A percentile compares a stretch with the other conserved stretches of the same genome.
phyloP scores from a whole-genome alignment of 1,140 invertebrate species.

The Euglossa dilemma region DNA sequence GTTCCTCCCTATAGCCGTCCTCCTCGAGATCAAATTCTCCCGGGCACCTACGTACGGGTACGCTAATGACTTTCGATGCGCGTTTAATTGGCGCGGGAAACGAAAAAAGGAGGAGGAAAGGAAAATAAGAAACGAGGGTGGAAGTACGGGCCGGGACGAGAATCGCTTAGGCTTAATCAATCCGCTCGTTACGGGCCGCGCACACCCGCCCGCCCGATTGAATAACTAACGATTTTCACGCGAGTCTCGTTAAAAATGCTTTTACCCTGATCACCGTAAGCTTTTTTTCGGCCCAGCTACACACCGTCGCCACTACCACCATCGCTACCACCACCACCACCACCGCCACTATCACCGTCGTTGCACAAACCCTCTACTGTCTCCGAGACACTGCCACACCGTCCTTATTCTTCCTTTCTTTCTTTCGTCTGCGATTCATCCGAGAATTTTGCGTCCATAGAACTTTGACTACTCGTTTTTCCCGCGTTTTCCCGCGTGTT shows the following conservation, averaged over 20 bases:
- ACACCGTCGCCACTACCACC: not conserved
- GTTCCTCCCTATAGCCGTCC: conserved; percentile 14
- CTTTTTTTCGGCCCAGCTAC: conserved; percentile 44
- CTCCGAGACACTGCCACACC: not conserved
- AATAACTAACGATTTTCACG: conserved; percentile 68
- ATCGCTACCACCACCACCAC: no score
- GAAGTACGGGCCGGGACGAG: conserved; percentile 29
- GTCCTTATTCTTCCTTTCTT: not conserved
- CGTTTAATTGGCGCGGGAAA: conserved; percentile 70
- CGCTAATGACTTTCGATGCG: conserved; percentile 67
- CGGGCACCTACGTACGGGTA: conserved; percentile 35
- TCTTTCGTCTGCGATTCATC: no score
- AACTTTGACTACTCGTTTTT: no score
- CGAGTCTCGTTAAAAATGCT: conserved; percentile 73
- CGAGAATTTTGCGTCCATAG: not conserved
- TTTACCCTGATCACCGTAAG: conserved; percentile 54
- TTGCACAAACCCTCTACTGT: no score
- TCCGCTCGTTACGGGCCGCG: conserved; percentile 67
- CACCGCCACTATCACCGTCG: not conserved
- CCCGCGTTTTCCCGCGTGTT: no score
- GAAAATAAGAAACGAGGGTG: conserved; percentile 57
- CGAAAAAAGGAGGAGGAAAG: conserved; percentile 48
- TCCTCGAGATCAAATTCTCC: conserved; percentile 44
- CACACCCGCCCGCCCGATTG: conserved; percentile 52
- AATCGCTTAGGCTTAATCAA: conserved; percentile 70